phyloP scores from a whole-genome alignment of 2,797 vertebrate genomes.

The Serranus cabrilla region DNA sequence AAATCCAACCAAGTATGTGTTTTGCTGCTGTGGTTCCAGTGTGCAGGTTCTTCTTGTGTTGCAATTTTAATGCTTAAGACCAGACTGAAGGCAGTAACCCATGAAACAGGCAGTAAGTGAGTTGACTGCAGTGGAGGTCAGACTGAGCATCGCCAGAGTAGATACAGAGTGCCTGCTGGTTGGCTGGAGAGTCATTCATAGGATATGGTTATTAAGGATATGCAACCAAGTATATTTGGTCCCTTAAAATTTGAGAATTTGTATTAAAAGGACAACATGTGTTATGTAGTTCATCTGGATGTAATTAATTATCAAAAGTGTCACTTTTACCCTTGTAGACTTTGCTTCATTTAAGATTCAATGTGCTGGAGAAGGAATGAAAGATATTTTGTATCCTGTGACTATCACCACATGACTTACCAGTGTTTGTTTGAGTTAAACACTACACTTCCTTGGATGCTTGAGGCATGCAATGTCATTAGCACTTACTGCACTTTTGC shows the following conservation, averaged over 20 bases:
- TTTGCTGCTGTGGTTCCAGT: conserved; percentile 9
- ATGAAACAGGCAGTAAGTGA: not conserved
- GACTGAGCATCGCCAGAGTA: not conserved
- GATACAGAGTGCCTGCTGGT: not conserved
- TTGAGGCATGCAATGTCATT: not conserved
- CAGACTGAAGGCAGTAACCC: conserved; percentile 2
- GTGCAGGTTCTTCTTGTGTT: not conserved
- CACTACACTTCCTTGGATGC: conserved; percentile 13
- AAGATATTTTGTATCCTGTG: conserved; percentile 30
- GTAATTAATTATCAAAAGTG: not conserved
- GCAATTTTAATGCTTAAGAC: not conserved
- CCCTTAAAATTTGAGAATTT: not conserved
- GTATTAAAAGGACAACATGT: conserved; percentile 3
- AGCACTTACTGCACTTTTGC: not conserved
- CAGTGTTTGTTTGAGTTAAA: conserved; percentile 48
- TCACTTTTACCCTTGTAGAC: not conserved
- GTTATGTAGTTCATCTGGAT: not conserved
- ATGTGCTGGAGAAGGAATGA: not conserved
- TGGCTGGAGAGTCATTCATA: not conserved
- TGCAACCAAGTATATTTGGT: not conserved
- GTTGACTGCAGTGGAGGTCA: conserved; percentile 2
- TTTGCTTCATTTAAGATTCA: not conserved
- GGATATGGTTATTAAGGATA: not conserved
- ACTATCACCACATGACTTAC: conserved; percentile 53
- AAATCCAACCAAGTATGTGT: conserved; percentile 18